phyloP scores from a whole-genome alignment of 2,113 vertebrate species.

The Poeciliopsis retropinna region DNA sequence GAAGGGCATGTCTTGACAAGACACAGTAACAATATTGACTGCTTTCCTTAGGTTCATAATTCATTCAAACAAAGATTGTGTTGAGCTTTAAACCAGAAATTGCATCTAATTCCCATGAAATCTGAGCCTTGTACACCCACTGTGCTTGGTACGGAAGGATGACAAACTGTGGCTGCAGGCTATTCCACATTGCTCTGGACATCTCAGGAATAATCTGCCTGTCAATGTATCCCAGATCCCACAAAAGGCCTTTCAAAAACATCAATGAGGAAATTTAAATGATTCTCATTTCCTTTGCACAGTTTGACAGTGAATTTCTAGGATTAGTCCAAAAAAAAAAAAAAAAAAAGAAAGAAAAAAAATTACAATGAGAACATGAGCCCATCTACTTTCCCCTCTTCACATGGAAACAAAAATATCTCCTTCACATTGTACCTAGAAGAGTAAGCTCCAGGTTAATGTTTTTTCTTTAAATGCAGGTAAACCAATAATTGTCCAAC shows the following conservation, averaged over 20 bases:
- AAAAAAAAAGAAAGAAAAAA: too few species aligned
- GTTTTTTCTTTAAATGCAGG: too few species aligned
- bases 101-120: background rate
- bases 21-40: background rate
- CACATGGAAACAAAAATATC: background rate
- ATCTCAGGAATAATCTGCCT: background rate
- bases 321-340: background rate
- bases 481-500: background rate
- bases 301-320: background rate
- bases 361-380: background rate
- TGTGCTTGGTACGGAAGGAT: background rate
- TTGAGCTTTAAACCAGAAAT: background rate
- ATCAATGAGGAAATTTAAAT: background rate
- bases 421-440: background rate
- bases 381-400: background rate
- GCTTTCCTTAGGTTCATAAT: background rate
- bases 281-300: background rate
- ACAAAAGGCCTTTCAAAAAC: background rate
- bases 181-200: background rate
- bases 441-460: background rate
- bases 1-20: background rate
- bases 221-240: background rate
- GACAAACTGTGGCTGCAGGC: conserved; percentile 9
- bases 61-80: background rate
- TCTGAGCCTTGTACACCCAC: background rate